A percentile compares a stretch with the other conserved stretches of the same genome.
phyloP scores from a whole-genome alignment of 64 coral and sea anemone genomes.

The Dendronephthya gigantea region DNA sequence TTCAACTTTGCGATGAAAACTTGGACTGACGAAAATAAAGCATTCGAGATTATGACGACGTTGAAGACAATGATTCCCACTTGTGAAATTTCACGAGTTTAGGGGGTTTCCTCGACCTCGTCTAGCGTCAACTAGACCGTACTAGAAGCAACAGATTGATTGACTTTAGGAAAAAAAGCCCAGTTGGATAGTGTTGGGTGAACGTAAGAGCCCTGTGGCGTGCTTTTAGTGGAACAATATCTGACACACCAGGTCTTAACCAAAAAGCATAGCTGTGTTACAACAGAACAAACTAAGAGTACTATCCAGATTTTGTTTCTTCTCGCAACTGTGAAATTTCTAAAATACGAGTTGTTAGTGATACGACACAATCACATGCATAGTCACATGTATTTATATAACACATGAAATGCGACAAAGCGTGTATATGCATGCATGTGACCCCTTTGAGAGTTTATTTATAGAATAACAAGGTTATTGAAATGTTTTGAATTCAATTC shows the following conservation, averaged over 20 bases:
- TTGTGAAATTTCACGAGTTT: not conserved
- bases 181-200: not conserved
- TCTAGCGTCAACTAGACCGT: not conserved
- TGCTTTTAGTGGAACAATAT: not conserved
- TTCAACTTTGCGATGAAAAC: not conserved
- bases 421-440: too few relatives aligned
- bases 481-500: too few relatives aligned
- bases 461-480: too few relatives aligned
- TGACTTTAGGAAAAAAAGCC: not conserved
- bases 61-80: not conserved
- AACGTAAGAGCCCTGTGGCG: not conserved
- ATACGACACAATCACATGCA: not conserved
- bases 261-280: not conserved
- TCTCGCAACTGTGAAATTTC: not conserved
- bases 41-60: not conserved
- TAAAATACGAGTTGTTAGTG: not conserved
- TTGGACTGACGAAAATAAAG: too few relatives aligned
- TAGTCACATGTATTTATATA: too few relatives aligned
- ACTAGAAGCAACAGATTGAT: not conserved
- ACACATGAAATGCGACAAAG: too few relatives aligned
- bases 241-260: not conserved
- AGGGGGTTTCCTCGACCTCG: too few relatives aligned
- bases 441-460: too few relatives aligned
- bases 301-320: not conserved
- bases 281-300: not conserved